phyloP scores from a whole-genome alignment of 2,888 invertebrate genomes.

The Achlya flavicornis region DNA sequence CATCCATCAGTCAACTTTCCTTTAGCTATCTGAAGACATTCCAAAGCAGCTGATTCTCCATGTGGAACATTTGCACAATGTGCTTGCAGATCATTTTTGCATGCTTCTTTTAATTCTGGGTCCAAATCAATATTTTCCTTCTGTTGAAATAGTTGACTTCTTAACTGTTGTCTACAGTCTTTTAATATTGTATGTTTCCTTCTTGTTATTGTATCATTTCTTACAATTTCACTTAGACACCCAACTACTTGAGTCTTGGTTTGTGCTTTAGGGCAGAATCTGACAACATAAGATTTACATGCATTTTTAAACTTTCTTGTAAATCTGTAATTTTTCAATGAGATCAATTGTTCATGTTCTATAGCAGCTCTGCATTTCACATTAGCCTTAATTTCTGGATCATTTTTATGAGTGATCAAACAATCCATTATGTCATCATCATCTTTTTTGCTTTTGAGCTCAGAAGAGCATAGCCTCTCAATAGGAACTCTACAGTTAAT shows the following conservation, averaged over 20 bases:
- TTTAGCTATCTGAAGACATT: constrained; percentile 89
- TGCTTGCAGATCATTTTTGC: constrained; percentile 89
- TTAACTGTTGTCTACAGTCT: constrained; percentile 95
- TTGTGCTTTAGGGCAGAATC: constrained; percentile 87
- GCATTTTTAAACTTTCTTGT: constrained; percentile 97
- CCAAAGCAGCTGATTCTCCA: constrained; percentile 89
- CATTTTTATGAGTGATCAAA: constrained; percentile 95
- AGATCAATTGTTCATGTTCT: constrained; percentile 98
- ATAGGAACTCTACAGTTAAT: constrained; percentile 92
- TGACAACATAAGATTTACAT: constrained; percentile 91
- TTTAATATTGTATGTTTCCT: constrained; percentile 91
- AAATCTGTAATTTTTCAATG: constrained; percentile 96
- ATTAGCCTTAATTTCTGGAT: constrained; percentile 90
- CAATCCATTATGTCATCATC: constrained; percentile 97
- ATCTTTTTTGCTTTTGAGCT: constrained; percentile 87
- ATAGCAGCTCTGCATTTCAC: constrained; percentile 95
- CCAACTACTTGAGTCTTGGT: constrained; percentile 91
- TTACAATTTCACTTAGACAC: constrained; percentile 95
- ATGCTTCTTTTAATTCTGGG: constrained; percentile 92
- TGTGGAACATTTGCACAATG: constrained; percentile 88
- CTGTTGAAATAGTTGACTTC: constrained; percentile 95
- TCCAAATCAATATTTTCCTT: constrained; percentile 94
- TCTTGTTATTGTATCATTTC: constrained; percentile 92
- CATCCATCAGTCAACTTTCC: constrained; percentile 87
- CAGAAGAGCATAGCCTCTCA: constrained; percentile 88